Evolutionary conservation across 2,113 vertebrate species (phyloP).

Genomic region (Cettia cetti): DNA sequence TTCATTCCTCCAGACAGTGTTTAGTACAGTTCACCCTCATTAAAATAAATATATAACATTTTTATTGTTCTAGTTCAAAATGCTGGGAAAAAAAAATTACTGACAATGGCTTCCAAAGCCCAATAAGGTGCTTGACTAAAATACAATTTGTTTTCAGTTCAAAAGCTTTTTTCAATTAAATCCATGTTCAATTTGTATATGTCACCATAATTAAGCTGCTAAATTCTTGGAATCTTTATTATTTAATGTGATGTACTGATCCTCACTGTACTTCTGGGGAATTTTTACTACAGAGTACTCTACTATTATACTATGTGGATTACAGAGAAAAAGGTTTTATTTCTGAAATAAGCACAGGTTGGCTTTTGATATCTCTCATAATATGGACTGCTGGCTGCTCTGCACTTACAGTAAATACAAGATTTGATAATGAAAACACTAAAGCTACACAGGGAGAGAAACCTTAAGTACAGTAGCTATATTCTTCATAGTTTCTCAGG

Average conservation of each 20-base stretch:
- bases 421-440: background rate
- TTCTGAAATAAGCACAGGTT: background rate
- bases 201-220: background rate
- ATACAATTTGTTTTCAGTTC: background rate
- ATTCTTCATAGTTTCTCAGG: background rate
- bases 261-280: background rate
- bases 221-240: background rate
- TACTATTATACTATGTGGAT: no score
- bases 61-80: background rate
- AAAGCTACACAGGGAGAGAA: background rate
- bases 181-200: background rate
- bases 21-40: background rate
- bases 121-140: background rate
- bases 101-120: background rate
- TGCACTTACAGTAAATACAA: background rate
- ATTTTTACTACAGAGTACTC: background rate
- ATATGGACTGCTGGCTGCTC: background rate
- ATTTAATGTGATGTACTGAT: background rate
- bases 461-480: background rate
- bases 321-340: background rate
- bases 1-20: background rate
- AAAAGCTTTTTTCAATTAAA: background rate
- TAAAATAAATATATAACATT: background rate
- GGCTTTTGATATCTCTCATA: fast-evolving
- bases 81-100: background rate